phyloP scores from a whole-genome alignment of 2,113 vertebrate species.

The Orycteropus afer region DNA sequence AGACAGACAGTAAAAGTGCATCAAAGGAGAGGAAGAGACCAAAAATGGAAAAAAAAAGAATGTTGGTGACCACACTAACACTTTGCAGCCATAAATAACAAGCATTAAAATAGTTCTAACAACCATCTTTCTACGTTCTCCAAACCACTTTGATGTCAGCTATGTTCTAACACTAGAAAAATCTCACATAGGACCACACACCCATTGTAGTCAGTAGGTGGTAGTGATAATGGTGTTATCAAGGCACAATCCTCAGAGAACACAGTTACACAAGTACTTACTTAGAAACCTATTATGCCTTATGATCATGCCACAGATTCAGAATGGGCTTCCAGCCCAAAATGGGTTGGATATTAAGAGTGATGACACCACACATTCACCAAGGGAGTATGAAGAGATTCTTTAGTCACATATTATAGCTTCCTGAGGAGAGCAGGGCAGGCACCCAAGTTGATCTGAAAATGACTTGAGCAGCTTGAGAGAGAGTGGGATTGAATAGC shows the following conservation, averaged over 20 bases:
- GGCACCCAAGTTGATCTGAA: not conserved
- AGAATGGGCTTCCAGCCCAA: no score
- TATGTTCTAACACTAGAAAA: not conserved
- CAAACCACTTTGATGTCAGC: not conserved
- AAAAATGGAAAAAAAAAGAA: not conserved
- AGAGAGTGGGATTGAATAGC: not conserved
- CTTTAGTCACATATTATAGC: not conserved
- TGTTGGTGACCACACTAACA: not conserved
- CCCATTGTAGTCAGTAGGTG: not conserved
- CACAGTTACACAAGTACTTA: not conserved
- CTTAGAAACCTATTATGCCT: not conserved
- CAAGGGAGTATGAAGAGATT: not conserved
- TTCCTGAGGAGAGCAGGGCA: not conserved
- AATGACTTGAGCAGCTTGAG: not conserved
- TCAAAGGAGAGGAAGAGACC: not conserved
- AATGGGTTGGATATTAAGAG: not conserved
- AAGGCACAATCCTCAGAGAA: not conserved
- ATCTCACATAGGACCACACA: not conserved
- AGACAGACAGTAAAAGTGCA: not conserved
- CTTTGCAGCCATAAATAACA: not conserved
- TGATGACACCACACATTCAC: not conserved
- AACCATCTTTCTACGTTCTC: not conserved
- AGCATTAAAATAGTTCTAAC: not conserved
- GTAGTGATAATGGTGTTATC: not conserved
- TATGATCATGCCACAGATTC: not conserved